These are phyloP conservation scores for Phoeniculus purpureus DNA, from an alignment of 2,797 vertebrate species.

Conservation along the genomic window DNA sequence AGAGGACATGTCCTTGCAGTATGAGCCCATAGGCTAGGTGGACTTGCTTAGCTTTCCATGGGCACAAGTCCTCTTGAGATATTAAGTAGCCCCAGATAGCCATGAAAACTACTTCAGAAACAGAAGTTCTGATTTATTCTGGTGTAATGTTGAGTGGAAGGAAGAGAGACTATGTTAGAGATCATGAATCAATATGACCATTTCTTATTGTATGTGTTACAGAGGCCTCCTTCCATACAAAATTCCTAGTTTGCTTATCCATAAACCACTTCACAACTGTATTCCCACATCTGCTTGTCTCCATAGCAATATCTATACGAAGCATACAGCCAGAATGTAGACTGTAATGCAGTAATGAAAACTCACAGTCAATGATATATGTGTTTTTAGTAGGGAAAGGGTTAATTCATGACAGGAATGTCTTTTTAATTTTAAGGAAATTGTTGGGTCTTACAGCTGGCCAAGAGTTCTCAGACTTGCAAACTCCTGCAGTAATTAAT, in stretches of 20 bases:
- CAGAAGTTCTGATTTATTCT: background rate
- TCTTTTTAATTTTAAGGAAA: background rate
- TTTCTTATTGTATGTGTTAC: background rate
- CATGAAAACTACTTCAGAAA: background rate
- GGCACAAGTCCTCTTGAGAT: background rate
- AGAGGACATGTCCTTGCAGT: too few species aligned
- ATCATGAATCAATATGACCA: background rate
- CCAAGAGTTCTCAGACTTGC: background rate
- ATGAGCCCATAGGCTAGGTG: too few species aligned
- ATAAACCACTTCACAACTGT: accelerated
- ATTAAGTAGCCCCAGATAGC: background rate
- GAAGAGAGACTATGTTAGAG: background rate
- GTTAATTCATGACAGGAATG: slow-evolving; percentile 6
- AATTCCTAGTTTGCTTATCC: background rate
- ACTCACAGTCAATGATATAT: background rate
- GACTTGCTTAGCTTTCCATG: background rate
- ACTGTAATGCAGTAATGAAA: background rate
- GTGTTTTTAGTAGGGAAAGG: background rate
- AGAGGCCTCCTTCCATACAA: background rate
- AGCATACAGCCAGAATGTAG: background rate
- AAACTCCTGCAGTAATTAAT: background rate
- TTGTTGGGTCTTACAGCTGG: slow-evolving; percentile 3
- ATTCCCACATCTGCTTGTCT: background rate
- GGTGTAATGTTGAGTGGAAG: background rate
- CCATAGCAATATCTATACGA: background rate